phyloP scores from a whole-genome alignment of 2,888 invertebrate genomes.

The Clitarchus hookeri region DNA sequence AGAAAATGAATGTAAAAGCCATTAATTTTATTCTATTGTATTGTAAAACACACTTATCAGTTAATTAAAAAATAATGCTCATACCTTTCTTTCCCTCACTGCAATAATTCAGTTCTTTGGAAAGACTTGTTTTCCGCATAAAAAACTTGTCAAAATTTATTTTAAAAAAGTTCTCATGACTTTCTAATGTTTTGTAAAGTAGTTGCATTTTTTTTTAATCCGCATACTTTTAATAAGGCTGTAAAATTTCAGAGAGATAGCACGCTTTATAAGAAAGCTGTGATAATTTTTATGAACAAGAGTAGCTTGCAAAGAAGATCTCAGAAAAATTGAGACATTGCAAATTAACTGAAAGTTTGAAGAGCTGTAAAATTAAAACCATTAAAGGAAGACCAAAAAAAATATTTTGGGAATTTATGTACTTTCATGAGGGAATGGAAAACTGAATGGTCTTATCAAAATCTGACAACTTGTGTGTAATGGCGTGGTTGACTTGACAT shows the following conservation, averaged over 20 bases:
- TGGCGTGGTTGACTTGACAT: no score
- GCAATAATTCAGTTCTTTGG: neutral
- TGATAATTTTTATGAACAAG: no score
- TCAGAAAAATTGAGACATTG: no score
- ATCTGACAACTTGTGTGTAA: no score
- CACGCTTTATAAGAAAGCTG: neutral
- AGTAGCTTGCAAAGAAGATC: no score
- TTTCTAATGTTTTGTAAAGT: neutral
- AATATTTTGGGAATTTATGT: no score
- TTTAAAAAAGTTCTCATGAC: neutral
- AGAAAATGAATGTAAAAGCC: neutral
- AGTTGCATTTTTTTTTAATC: neutral
- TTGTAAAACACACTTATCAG: neutral
- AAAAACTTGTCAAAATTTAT: neutral
- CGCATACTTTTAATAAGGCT: neutral
- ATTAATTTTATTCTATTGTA: neutral
- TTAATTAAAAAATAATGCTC: neutral
- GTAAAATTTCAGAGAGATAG: constrained; percentile 1
- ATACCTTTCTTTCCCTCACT: neutral
- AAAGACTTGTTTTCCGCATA: neutral
- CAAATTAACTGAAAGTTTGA: no score
- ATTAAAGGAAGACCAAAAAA: no score
- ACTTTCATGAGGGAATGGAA: no score
- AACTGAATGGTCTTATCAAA: no score
- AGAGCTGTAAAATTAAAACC: no score